A percentile compares a stretch with the other conserved stretches of the same genome.
phyloP scores from a whole-genome alignment of 2,797 vertebrate species.

The Bryconaethiops microstoma region DNA sequence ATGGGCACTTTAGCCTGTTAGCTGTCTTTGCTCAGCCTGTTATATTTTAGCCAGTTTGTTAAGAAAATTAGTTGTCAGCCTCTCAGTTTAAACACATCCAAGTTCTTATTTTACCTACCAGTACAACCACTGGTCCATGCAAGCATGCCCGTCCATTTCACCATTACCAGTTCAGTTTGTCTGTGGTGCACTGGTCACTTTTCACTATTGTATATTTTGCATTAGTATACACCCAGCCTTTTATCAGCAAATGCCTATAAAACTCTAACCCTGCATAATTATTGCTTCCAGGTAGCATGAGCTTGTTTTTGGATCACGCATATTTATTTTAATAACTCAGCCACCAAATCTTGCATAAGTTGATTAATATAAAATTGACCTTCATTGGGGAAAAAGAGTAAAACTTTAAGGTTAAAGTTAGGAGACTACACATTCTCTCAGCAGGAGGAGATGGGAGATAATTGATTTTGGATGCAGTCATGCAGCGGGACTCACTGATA shows the following conservation, averaged over 20 bases:
- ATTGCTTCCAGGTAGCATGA: constrained; percentile 6
- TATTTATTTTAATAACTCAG: constrained; percentile 40
- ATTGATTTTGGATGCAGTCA: constrained; percentile 78
- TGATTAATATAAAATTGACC: constrained; percentile 66
- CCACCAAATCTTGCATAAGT: constrained; percentile 16
- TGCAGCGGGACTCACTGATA: constrained; percentile 62
- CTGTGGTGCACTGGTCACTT: background rate
- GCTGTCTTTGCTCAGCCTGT: too few relatives aligned
- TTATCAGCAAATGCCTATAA: background rate
- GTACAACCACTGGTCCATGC: too few relatives aligned
- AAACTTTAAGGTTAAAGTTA: constrained; percentile 57
- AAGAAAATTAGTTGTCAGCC: too few relatives aligned
- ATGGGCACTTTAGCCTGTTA: too few relatives aligned
- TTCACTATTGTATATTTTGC: too few relatives aligned
- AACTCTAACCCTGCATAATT: background rate
- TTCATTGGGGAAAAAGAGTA: constrained; percentile 59
- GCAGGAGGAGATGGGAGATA: constrained; percentile 70
- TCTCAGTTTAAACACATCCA: too few relatives aligned
- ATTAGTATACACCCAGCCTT: background rate
- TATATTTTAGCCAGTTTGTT: too few relatives aligned
- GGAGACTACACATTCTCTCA: constrained; percentile 55
- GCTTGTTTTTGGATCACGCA: constrained; percentile 25
- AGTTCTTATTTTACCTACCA: too few relatives aligned
- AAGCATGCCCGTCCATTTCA: too few relatives aligned
- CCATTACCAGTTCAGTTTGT: too few relatives aligned